Evolutionary conservation across 2,888 invertebrate genomes (phyloP).

Genomic region (Hemistola chrysoprasaria): DNA sequence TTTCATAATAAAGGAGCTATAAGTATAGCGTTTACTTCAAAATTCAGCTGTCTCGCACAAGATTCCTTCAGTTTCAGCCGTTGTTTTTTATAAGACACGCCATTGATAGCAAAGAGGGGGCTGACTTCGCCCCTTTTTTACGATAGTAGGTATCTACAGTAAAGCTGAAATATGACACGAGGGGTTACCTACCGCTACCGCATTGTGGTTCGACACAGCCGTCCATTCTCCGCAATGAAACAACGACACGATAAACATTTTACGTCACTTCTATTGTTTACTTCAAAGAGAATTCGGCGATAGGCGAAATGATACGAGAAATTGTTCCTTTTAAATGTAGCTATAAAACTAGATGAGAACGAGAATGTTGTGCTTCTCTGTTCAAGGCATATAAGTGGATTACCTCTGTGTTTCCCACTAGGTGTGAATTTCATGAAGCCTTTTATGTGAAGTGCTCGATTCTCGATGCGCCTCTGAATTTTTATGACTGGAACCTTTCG

Average conservation of each 20-base stretch:
- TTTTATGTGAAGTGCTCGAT: constrained; percentile 28
- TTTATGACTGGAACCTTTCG: constrained; percentile 28
- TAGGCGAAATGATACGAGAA: too few relatives aligned
- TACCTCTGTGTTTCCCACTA: constrained; percentile 7
- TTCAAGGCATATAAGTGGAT: constrained; percentile 13
- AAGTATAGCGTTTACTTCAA: constrained; percentile 14
- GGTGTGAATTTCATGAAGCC: constrained; percentile 25
- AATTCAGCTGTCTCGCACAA: constrained; percentile 12
- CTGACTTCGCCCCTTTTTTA: constrained; percentile 61
- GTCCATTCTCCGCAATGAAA: constrained; percentile 37
- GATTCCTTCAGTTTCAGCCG: constrained; percentile 19
- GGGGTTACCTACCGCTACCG: constrained; percentile 43
- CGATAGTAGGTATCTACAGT: constrained; percentile 43
- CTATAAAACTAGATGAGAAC: background rate
- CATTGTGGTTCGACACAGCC: constrained; percentile 37
- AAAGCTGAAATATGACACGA: constrained; percentile 65
- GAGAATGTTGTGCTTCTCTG: constrained; percentile 8
- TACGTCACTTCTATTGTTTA: constrained; percentile 67
- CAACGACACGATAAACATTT: constrained; percentile 62
- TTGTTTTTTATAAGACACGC: constrained; percentile 37
- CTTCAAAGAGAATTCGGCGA: constrained; percentile 46
- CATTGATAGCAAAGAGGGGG: constrained; percentile 42
- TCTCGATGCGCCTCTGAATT: constrained; percentile 29
- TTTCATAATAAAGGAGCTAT: too few relatives aligned
- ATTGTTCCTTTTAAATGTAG: too few relatives aligned